Evolutionary conservation across 2,113 vertebrate genomes (phyloP).

Genomic region (Stercorarius parasiticus): DNA sequence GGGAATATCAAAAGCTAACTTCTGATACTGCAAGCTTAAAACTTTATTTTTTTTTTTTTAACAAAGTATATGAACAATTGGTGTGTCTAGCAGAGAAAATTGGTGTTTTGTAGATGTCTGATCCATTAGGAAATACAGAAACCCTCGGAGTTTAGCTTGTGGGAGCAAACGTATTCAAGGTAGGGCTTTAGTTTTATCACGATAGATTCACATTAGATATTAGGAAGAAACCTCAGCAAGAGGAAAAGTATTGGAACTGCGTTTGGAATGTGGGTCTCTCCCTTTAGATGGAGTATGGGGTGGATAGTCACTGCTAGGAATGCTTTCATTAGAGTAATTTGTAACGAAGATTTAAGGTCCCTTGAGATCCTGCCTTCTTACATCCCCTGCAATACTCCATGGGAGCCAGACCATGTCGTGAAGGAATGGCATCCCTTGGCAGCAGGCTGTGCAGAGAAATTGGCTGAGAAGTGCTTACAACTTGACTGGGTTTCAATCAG

Average conservation of each 20-base stretch:
- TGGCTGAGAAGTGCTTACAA: background rate
- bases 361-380: background rate
- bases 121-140: background rate
- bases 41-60: background rate
- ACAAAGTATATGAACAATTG: rapidly evolving
- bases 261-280: background rate
- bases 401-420: background rate
- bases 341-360: background rate
- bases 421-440: background rate
- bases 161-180: background rate
- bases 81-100: background rate
- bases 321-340: background rate
- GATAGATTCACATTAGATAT: background rate
- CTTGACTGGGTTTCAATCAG: background rate
- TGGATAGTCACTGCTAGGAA: background rate
- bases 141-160: background rate
- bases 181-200: background rate
- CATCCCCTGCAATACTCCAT: background rate
- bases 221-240: background rate
- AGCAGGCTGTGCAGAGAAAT: background rate
- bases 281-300: background rate
- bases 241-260: background rate
- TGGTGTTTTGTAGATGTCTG: background rate
- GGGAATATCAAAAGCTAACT: background rate
- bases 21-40: background rate